Percentiles rank a stretch among this genome's conserved stretches.
Conservation (phyloP, 2,113 vertebrate species). For the Phylloscopus whistleri region DNA sequence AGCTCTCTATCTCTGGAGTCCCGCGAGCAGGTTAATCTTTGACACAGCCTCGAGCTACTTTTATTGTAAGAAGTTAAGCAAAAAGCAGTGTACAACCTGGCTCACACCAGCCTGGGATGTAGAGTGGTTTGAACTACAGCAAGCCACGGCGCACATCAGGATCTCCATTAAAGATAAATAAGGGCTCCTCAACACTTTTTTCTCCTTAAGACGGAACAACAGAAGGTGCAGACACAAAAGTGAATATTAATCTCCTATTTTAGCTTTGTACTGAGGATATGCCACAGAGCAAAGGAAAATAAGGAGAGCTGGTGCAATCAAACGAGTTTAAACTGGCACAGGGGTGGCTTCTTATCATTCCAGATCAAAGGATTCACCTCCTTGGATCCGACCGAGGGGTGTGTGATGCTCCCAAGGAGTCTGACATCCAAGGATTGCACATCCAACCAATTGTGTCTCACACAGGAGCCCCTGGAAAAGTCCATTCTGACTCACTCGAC, state of each 20-base stretch:
- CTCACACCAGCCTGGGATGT: not conserved
- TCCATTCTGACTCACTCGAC: fast-evolving
- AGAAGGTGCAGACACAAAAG: conserved; percentile 31
- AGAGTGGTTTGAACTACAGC: not conserved
- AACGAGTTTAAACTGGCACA: not conserved
- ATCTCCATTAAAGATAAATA: conserved; percentile 62
- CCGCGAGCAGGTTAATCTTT: conserved; percentile 19
- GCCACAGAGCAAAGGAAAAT: conserved; percentile 3
- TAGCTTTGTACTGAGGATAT: not conserved
- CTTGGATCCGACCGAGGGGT: not conserved
- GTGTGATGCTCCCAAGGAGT: not conserved
- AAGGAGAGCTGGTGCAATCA: not conserved
- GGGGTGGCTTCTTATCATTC: not conserved
- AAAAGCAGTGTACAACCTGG: conserved; percentile 12
- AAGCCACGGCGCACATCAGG: not conserved
- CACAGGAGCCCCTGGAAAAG: not conserved
- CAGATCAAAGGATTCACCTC: not conserved
- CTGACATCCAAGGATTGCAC: not conserved
- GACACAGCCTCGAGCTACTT: conserved; percentile 60
- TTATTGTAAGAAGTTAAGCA: conserved; percentile 30
- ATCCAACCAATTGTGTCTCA: not conserved
- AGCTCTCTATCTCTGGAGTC: not conserved
- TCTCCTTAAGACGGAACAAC: conserved; percentile 21
- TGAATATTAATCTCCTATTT: conserved; percentile 45
- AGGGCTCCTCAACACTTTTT: conserved; percentile 7